Conservation (phyloP, 1,140 invertebrate species). For the Tetraneura akinire region DNA sequence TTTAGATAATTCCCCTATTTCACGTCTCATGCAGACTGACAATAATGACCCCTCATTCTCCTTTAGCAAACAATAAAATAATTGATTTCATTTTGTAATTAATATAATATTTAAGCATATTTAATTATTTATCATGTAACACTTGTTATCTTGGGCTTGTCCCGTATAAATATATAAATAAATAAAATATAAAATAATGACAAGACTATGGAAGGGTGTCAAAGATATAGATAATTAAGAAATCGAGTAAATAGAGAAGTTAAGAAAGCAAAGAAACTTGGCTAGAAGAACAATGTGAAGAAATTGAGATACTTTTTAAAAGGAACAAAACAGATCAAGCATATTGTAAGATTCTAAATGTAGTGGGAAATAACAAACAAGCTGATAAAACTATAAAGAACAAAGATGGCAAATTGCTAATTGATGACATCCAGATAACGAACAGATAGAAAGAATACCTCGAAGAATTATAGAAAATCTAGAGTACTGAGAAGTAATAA, state of each 20-base stretch:
- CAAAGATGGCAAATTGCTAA: slow-evolving; percentile 37
- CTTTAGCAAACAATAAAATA: no score
- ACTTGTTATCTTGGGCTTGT: no score
- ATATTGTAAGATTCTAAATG: slow-evolving; percentile 27
- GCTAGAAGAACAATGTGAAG: slow-evolving; percentile 3
- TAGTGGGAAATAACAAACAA: slow-evolving; percentile 30
- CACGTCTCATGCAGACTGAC: no score
- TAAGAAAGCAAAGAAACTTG: no score
- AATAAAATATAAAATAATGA: slow-evolving; percentile 49
- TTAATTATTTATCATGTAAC: no score
- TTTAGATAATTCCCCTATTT: no score
- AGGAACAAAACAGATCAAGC: slow-evolving; percentile 41
- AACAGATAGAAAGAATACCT: slow-evolving; percentile 50
- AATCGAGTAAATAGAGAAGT: no score
- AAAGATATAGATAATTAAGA: slow-evolving; percentile 16
- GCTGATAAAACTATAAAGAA: slow-evolving; percentile 33
- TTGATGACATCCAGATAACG: slow-evolving; percentile 23
- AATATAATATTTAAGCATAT: no score
- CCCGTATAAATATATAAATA: no score
- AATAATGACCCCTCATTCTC: no score
- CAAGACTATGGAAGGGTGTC: background rate
- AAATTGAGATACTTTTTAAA: slow-evolving; percentile 33
- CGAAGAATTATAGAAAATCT: slow-evolving; percentile 48
- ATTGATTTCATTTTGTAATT: no score
- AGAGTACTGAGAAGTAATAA: background rate